These are phyloP conservation scores for Indicator maculatus DNA, from an alignment of 2,113 vertebrate species.

Conservation along the genomic window DNA sequence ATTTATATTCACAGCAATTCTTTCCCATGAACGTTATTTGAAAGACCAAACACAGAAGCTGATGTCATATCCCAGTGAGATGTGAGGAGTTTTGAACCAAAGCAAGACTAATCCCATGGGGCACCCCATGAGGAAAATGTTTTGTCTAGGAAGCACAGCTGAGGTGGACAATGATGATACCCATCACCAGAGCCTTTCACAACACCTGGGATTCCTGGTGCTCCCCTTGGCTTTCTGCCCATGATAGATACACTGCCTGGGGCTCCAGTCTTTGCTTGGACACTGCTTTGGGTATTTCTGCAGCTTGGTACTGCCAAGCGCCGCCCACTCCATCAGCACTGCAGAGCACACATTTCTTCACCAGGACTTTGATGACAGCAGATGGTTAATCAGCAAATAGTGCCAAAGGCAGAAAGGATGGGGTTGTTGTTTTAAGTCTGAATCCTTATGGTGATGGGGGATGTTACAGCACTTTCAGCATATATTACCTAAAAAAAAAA, in stretches of 20 bases:
- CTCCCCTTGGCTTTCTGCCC: not conserved
- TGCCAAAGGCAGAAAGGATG: constrained; percentile 13
- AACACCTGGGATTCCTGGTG: not conserved
- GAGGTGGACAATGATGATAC: not conserved
- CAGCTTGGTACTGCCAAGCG: not conserved
- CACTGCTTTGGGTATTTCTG: not conserved
- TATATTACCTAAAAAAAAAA: not conserved
- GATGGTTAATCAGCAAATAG: constrained; percentile 34
- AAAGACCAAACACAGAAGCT: not conserved
- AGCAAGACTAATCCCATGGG: not conserved
- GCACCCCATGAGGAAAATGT: accelerated
- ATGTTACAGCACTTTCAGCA: not conserved
- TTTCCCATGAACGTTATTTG: constrained; percentile 20
- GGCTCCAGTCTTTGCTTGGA: not conserved
- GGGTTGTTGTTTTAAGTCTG: not conserved
- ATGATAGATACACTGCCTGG: not conserved
- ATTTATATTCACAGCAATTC: constrained; percentile 7
- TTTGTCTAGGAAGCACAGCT: not conserved
- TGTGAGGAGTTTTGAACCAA: not conserved
- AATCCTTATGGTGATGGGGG: not conserved
- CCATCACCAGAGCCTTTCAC: not conserved
- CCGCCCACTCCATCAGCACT: not conserved
- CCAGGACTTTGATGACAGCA: not conserved
- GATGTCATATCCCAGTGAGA: not conserved
- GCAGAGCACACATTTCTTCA: not conserved